Evolutionary conservation across 2,113 vertebrate genomes (phyloP), one percentile per base, ranked within the genome.

Genomic region (Thunnus maccoyii): DNA sequence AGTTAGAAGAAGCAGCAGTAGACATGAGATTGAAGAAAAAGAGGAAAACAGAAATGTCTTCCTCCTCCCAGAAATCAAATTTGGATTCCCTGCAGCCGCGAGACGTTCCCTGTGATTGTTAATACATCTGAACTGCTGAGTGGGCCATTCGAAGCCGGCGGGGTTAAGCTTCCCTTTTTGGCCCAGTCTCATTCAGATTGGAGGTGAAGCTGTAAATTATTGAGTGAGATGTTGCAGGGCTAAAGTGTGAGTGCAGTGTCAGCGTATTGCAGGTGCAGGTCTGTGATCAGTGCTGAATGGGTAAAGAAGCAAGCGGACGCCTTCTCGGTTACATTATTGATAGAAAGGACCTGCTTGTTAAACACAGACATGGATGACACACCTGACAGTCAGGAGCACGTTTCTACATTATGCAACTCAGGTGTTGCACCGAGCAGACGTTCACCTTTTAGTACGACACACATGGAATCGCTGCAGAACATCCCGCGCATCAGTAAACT

Each of bases 171-270:
- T 73, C 81, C 75, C 66, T 41, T 69, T 22, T 74, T 80, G 80
- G 88, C 74, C 78, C 12, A 4, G 65, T 55, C 85, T 63, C 56
- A 74, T 73, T 73, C 36, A 70, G 50, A 63, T 46, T 54, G 65
- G 67, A 69, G 76, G 76, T 72, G 79, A 83, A 86, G 83, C 22
- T 54, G 81, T 88, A 76, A 88, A 90, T 86, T 77, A 90, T 84
- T 86, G 85, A 89, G 79, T 30, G 72, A 66, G 78, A 68, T 50
- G 78, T 80, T 61, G 48, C 4, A 8, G 9, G 9, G 64, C 60
- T 62, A 36, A 75, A 63, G 74, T 64, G 82, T 30, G 57, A 79
- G 67, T 63, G 88, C 81, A 25, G 78, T 9, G 78, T 90, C 88
- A 88, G 86, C 65, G 65, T 1, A 12, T 55, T 72, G 68, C 62